Base-by-base conservation (phyloP, 2,797 vertebrate genomes). In the Channallabes apus region DNA sequence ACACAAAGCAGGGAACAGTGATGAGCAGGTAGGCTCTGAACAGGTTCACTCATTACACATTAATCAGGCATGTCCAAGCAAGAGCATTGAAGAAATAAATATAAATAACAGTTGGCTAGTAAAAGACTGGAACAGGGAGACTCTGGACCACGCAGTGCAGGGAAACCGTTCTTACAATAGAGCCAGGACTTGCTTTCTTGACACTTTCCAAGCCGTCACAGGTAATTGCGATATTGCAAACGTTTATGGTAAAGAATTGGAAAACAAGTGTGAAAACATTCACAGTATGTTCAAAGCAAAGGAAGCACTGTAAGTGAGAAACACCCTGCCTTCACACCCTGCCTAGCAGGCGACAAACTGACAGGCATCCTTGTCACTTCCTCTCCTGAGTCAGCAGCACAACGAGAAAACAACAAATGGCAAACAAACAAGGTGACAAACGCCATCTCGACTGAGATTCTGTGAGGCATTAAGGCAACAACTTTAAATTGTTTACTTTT, bases 261-360 rank as follows among this genome's bases (percentile, higher is more conserved):
- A 64, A 58, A 58, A 29, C 35, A 20, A 71, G 54, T 56, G 32
- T 6, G 14, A 80, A 76, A 29, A 81, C 27, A 51, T 81, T 20
- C 41, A 67, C 17, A 54, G 61, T 6, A 27, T 41, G 59, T 64
- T 64, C 78, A 80, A 51, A 64, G 24, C 6, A 64, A 79, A 15
- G 59, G 8, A 38, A 61, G 14, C 27, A 12, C 8, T 27, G 20
- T 18, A 79, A 46, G 77, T 64, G 59, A 65, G n/a, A 54, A 54
- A 32, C 54, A 81, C 62, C n/a, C 62, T 54, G 41, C 62, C n/a
- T 22, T 80, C 38, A 64, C 77, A 80, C 59, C 58, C 77, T 64
- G 59, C 59, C 27, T 18, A 64, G 59, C 35, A 27, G n/a, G 59
- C 59, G 24, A 67, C 62, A 54, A 80, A 67, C 62, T 67, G 41